Evolutionary conservation across 23 tunicate genomes (phyloP).

Genomic region (Ascidia mentula): DNA sequence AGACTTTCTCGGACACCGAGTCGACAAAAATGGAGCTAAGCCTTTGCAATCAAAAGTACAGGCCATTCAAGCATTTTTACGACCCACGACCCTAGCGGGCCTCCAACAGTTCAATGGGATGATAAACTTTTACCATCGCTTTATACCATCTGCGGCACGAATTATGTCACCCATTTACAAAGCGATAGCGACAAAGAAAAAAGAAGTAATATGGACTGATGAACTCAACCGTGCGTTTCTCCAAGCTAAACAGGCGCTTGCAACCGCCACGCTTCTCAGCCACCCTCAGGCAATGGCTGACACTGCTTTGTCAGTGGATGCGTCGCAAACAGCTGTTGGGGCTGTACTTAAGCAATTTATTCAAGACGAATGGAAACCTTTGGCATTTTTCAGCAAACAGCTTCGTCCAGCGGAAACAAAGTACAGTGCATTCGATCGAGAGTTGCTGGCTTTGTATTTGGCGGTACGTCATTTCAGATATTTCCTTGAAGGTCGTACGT

Average conservation of each 20-base stretch:
- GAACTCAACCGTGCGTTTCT: not conserved
- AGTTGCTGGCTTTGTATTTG: no score
- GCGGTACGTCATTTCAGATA: no score
- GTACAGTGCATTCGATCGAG: no score
- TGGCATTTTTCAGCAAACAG: not conserved
- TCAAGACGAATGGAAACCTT: not conserved
- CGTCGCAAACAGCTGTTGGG: not conserved
- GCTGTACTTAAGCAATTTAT: not conserved
- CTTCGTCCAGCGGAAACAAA: no score
- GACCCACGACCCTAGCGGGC: not conserved
- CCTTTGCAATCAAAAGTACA: not conserved
- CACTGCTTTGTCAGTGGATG: slow-evolving; percentile 7
- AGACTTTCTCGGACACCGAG: no score
- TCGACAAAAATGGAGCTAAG: no score
- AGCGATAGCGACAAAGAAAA: not conserved
- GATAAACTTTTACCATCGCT: slow-evolving; percentile 9
- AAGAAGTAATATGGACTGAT: not conserved
- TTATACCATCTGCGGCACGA: not conserved
- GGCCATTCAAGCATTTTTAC: not conserved
- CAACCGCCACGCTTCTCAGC: not conserved
- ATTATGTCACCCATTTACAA: slow-evolving; percentile 5
- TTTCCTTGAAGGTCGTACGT: no score
- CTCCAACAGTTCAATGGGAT: slow-evolving; percentile 5
- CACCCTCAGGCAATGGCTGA: not conserved
- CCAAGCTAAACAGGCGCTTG: not conserved